Evolutionary conservation across 2,888 invertebrate species (phyloP).

Genomic region (Drosophila kanekoi): DNA sequence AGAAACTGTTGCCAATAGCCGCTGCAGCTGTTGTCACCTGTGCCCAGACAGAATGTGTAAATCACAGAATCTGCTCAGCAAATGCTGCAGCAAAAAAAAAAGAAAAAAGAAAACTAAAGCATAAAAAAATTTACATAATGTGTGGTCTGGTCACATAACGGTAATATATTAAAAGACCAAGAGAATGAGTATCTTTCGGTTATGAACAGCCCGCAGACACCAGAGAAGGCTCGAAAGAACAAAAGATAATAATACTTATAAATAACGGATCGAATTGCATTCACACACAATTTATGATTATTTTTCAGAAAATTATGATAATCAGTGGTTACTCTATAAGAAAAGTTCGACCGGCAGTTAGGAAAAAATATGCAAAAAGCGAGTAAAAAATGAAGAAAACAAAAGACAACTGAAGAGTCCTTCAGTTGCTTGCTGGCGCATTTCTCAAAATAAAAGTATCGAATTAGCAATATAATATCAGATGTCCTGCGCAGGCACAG

Average conservation of each 20-base stretch:
- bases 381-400: slow-evolving; percentile 25
- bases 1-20: slow-evolving; percentile 51
- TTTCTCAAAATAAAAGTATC: slow-evolving; percentile 79
- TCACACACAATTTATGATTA: slow-evolving; percentile 74
- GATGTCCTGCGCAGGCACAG: slow-evolving; percentile 60
- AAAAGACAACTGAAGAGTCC: slow-evolving; percentile 29
- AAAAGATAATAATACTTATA: slow-evolving; percentile 68
- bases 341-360: slow-evolving; percentile 52
- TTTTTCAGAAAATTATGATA: slow-evolving; percentile 70
- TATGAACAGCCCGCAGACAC: slow-evolving; percentile 65
- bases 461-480: slow-evolving; percentile 84
- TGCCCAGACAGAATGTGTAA: slow-evolving; percentile 56
- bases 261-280: slow-evolving; percentile 78
- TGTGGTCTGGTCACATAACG: slow-evolving; percentile 81
- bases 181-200: slow-evolving; percentile 15
- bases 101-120: slow-evolving; percentile 17
- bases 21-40: slow-evolving; percentile 75
- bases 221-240: slow-evolving; percentile 27
- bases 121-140: slow-evolving; percentile 67
- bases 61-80: slow-evolving; percentile 51
- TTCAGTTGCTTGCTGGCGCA: slow-evolving; percentile 47
- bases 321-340: slow-evolving; percentile 47
- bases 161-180: slow-evolving; percentile 67
- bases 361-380: slow-evolving; percentile 63
- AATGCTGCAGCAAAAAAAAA: slow-evolving; percentile 15